A percentile compares a stretch with the other conserved stretches of the same genome.
Conservation (phyloP, 2,113 vertebrate species). For the Ophiodon elongatus region DNA sequence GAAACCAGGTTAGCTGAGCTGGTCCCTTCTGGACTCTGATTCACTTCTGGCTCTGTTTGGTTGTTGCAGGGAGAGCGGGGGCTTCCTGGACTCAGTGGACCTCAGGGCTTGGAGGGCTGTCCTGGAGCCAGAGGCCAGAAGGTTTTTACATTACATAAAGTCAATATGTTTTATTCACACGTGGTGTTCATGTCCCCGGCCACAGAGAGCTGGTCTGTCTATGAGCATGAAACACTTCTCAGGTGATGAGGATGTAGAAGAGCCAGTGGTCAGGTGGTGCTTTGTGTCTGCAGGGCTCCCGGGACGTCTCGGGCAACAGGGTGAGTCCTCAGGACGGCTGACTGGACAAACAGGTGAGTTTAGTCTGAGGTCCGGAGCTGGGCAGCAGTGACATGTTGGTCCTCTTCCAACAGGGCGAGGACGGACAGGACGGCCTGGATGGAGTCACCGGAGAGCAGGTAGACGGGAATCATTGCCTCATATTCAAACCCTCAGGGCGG, state of each 20-base stretch:
- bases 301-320: slow-evolving; percentile 84
- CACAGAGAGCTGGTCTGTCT: no score
- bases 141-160: slow-evolving; percentile 68
- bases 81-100: slow-evolving; percentile 81
- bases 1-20: neutral
- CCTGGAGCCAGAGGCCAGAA: slow-evolving; percentile 84
- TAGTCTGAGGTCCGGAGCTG: neutral
- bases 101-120: slow-evolving; percentile 85
- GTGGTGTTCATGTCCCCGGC: no score
- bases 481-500: no score
- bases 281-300: slow-evolving; percentile 82
- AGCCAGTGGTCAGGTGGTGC: no score
- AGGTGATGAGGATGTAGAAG: no score
- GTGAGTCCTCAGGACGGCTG: slow-evolving; percentile 75
- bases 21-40: neutral
- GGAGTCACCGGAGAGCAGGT: slow-evolving; percentile 89
- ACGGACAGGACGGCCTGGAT: slow-evolving; percentile 86
- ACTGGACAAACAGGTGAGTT: neutral
- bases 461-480: no score
- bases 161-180: neutral
- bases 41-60: neutral
- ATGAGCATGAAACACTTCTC: no score
- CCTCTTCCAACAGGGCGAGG: slow-evolving; percentile 80
- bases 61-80: slow-evolving; percentile 88
- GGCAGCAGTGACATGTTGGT: neutral